Evolutionary conservation across 2,888 invertebrate genomes (phyloP), one percentile per base, ranked within the genome.

Genomic region (Stramonita haemastoma): DNA sequence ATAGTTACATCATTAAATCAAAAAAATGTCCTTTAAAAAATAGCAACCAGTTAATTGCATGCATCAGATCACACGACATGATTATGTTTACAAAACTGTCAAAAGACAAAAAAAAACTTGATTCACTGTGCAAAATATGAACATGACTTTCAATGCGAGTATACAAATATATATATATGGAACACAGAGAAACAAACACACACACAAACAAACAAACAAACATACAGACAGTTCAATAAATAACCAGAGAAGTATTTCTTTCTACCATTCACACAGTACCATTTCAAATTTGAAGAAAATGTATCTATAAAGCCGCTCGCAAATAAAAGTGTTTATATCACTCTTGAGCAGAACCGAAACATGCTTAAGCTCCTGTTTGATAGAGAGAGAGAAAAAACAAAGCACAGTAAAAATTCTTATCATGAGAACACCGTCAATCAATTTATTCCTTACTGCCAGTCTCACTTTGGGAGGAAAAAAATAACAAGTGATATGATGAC

Each of bases 221-320:
- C n/a, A 73, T 11, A 57, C 36, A 77, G 56, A 77, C 8, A 29
- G 36, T 22, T 77, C 73, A 77, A 77, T 86, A 77, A 77, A 87
- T 77, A 87, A 77, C 26, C 26, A 79, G 77, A 17, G 66, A n/a
- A 36, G 32, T n/a, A 26, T 87, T 36, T 87, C n/a, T 86, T 60
- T 26, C 56, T 66, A 86, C n/a, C 66, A 86, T 86, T 86, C 86
- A 32, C 66, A 26, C 86, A 86, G 86, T 70, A 86, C 86, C 86
- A 36, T 86, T 70, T 70, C 70, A 70, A 60, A 86, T 22, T 77
- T n/a, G 85, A 85, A 46, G 32, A 83, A 56, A 46, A 17, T 32
- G 34, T 57, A 17, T 85, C 29, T 56, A 29, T 57, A 57, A 85
- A 57, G 85, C 85, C 22, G 56, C 85, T 57, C 11, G 85, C 85